Conservation (phyloP, 2,888 invertebrate genomes). For the Dolichomitus sp. region DNA sequence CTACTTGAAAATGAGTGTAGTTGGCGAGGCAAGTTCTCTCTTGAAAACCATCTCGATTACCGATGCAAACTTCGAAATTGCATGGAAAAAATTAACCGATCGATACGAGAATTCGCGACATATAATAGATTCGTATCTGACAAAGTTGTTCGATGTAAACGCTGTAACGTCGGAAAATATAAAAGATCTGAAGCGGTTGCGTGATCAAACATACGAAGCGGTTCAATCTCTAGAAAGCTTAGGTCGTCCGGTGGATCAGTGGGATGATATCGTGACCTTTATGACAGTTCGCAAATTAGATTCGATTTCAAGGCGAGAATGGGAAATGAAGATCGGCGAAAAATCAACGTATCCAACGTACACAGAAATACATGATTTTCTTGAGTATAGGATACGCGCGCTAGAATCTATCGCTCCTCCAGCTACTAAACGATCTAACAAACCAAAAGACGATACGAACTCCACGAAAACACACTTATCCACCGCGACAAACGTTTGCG, state of each 20-base stretch:
- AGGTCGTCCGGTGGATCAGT: constrained; percentile 39
- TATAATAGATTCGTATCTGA: too few relatives aligned
- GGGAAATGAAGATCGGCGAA: constrained; percentile 43
- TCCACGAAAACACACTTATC: too few relatives aligned
- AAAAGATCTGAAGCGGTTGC: constrained; percentile 27
- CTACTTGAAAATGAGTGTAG: constrained; percentile 17
- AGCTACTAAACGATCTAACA: not conserved
- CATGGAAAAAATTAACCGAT: constrained; percentile 42
- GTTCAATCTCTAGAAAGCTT: constrained; percentile 25
- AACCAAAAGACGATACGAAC: too few relatives aligned
- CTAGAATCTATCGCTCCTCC: not conserved
- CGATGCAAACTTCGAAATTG: constrained; percentile 34
- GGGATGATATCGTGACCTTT: constrained; percentile 51
- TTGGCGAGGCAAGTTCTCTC: constrained; percentile 23
- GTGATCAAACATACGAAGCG: constrained; percentile 30
- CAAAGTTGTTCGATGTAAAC: not conserved
- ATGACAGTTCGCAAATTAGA: constrained; percentile 47
- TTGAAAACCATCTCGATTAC: constrained; percentile 49
- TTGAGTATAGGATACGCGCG: not conserved
- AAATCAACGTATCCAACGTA: not conserved
- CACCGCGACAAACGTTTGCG: too few relatives aligned
- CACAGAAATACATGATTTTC: not conserved
- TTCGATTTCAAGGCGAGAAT: constrained; percentile 37
- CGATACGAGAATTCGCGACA: not conserved
- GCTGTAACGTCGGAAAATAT: constrained; percentile 14